Evolutionary conservation across 2,797 vertebrate genomes (phyloP), one percentile per base, ranked within the genome.

Genomic region (Danio aesculapii): DNA sequence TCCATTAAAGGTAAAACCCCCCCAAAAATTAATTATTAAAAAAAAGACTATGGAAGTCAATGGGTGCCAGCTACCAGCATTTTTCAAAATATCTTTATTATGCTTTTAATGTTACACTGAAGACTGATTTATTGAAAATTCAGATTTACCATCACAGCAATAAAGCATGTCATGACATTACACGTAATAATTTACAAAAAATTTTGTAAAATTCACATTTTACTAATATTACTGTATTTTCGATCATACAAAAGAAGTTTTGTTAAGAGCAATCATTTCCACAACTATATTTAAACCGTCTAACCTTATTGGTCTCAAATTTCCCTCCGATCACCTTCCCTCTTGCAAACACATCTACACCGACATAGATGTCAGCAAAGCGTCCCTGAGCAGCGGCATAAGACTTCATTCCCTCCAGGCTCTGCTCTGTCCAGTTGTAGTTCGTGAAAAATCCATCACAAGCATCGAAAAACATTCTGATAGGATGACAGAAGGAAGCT

Each of bases 361-460:
- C 98, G 0, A 99, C 85, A 0, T 97, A 99, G 83, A 99, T 14
- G 0, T 99, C 96, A 0, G 89, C 82, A 50, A n/a, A 85, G 49
- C 95, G 92, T 0, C 73, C 92, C 74, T 88, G 79, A 10, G 87
- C 55, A 5, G 71, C 90, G 0, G 90, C 87, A 84, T 88, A 88
- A 3, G n/a, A 49, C 2, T 10, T 84, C 17, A 95, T 95, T 57
- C 73, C 80, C 89, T 93, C 91, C 86, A 99, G 91, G 71, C 93
- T 95, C 50, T 91, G 87, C 88, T 95, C 95, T 0, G 89, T 94
- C 98, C 98, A 99, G 92, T 99, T 99, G 89, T 99, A 99, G 94
- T 99, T 99, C 79, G 97, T 97, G 86, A 98, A 99, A 69, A 99
- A 90, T 57, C 98, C 97, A 0, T 99, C 97, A 0, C 98, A 99